These are phyloP conservation scores for Colistium nudipinnis DNA, from an alignment of 2,113 vertebrate genomes.

Conservation along the genomic window DNA sequence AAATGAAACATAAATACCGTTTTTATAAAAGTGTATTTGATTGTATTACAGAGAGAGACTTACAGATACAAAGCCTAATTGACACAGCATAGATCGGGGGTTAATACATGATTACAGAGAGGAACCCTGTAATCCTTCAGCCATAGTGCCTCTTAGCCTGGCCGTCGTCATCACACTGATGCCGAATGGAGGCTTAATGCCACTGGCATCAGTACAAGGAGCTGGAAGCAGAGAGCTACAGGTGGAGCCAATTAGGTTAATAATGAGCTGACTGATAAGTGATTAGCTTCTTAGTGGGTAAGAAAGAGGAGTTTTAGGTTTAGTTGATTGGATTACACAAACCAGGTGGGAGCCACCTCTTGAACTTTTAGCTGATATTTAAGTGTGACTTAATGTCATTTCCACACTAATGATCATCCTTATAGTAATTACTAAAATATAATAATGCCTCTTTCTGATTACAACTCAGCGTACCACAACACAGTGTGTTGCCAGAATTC, in stretches of 20 bases:
- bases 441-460: not conserved
- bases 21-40: not conserved
- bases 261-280: slow-evolving; percentile 53
- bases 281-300: slow-evolving; percentile 60
- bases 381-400: slow-evolving; percentile 33
- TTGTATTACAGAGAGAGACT: slow-evolving; percentile 3
- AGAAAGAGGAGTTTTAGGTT: slow-evolving; percentile 55
- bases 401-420: not conserved
- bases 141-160: slow-evolving; percentile 35
- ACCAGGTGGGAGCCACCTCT: slow-evolving; percentile 22
- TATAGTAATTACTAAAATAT: slow-evolving; percentile 1
- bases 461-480: not conserved
- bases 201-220: slow-evolving; percentile 13
- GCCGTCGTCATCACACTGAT: slow-evolving; percentile 10
- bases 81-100: slow-evolving; percentile 39
- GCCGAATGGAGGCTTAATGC: slow-evolving; percentile 36
- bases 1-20: not conserved
- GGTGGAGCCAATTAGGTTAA: slow-evolving; percentile 67
- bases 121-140: slow-evolving; percentile 60
- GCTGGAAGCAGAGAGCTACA: slow-evolving; percentile 38
- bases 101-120: slow-evolving; percentile 56
- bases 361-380: slow-evolving; percentile 46
- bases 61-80: slow-evolving; percentile 32
- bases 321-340: slow-evolving; percentile 52
- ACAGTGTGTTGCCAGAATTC: not conserved